Conservation (phyloP, 2,888 invertebrate species). For the Drosophila nigricruria region DNA sequence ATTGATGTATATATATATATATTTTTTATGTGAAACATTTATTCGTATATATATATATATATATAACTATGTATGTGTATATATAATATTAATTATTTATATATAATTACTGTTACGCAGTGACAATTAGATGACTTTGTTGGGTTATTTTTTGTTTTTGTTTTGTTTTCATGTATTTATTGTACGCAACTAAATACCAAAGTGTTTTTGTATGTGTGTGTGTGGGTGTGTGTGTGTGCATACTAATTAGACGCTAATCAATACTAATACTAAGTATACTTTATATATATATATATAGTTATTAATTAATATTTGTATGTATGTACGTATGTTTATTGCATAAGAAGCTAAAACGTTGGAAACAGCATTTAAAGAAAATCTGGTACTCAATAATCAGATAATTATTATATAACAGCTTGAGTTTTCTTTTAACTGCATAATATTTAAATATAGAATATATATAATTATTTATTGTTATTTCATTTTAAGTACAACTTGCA, state of each 20-base stretch:
- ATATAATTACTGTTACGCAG: conserved; percentile 51
- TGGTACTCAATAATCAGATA: conserved; percentile 31
- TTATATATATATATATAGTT: conserved; percentile 34
- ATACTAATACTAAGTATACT: conserved; percentile 67
- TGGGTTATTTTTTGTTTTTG: conserved; percentile 19
- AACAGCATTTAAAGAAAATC: conserved; percentile 55
- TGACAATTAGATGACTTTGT: conserved; percentile 57
- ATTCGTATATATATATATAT: conserved; percentile 50
- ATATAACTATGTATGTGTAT: conserved; percentile 18
- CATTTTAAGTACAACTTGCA: conserved; percentile 41
- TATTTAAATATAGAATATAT: conserved; percentile 19
- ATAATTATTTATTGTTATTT: conserved; percentile 30
- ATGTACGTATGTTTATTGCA: conserved; percentile 39
- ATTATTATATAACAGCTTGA: conserved; percentile 31
- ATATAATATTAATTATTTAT: conserved; percentile 42
- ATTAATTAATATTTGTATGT: conserved; percentile 51
- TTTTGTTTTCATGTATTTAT: conserved; percentile 13
- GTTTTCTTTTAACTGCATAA: conserved; percentile 16
- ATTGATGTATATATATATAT: conserved; percentile 38
- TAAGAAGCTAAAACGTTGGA: conserved; percentile 72
- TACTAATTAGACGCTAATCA: conserved; percentile 63
- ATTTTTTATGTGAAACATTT: conserved; percentile 78
- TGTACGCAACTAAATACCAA: conserved; percentile 49
- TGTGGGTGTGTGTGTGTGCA: conserved; percentile 41
- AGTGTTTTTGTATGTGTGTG: conserved; percentile 29